Evolutionary conservation across 2,797 vertebrate genomes (phyloP).

Genomic region (Sebastes itinus): DNA sequence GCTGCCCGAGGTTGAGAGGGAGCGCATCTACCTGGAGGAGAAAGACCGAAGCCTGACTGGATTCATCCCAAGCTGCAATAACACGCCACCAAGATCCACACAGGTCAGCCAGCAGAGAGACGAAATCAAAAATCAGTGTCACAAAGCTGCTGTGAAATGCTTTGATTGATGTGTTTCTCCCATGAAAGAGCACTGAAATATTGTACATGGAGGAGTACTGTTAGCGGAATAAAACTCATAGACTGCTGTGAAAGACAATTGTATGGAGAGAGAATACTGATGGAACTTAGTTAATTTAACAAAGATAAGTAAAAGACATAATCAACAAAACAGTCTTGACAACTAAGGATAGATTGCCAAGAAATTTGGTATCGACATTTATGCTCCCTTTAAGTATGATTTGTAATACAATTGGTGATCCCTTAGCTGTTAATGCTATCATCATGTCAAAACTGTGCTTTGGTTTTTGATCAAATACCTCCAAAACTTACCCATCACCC

Average conservation of each 20-base stretch:
- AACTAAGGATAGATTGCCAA: background rate
- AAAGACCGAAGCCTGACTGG: conserved; percentile 92
- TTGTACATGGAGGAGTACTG: background rate
- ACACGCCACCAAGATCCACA: conserved; percentile 88
- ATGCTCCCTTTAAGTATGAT: background rate
- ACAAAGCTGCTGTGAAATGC: background rate
- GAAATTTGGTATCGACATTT: background rate
- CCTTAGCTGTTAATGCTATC: background rate
- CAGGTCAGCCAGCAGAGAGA: conserved; percentile 80
- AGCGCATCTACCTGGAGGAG: conserved; percentile 96
- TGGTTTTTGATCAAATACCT: background rate
- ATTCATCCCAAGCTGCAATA: conserved; percentile 89
- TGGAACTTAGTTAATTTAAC: background rate
- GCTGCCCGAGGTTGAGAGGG: conserved; percentile 91
- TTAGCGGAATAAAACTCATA: background rate
- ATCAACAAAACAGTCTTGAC: background rate
- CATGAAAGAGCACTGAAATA: background rate
- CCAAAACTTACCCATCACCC: background rate
- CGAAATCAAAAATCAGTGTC: background rate
- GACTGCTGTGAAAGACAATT: background rate
- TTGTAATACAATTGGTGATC: background rate
- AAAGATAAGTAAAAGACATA: background rate
- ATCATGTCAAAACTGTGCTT: background rate
- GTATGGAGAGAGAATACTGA: background rate
- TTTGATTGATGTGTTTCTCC: background rate